These are phyloP conservation scores for Phalera bucephala DNA, from an alignment of 2,888 invertebrate genomes.

Conservation along the genomic window DNA sequence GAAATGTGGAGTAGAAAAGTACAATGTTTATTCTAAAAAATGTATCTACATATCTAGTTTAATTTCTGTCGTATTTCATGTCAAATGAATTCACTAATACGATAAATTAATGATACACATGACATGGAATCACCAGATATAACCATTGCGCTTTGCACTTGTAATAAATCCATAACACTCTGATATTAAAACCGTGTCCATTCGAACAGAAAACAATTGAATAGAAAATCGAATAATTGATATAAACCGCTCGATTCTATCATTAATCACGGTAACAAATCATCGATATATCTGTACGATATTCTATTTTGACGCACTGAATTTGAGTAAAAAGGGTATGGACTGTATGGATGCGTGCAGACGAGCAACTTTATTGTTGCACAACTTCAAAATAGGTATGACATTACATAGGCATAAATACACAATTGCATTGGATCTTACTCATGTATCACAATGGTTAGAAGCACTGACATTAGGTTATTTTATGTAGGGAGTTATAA, in stretches of 20 bases:
- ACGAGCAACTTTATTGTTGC: constrained; percentile 1
- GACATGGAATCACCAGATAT: constrained; percentile 4
- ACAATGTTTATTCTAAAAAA: too few relatives aligned
- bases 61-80: too few relatives aligned
- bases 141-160: constrained; percentile 13
- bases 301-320: constrained; percentile 51
- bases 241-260: constrained; percentile 46
- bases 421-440: too few relatives aligned
- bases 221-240: constrained; percentile 60
- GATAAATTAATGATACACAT: background rate
- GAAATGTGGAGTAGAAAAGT: too few relatives aligned
- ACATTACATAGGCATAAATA: too few relatives aligned
- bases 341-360: constrained; percentile 15
- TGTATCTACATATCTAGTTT: too few relatives aligned
- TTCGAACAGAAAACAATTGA: constrained; percentile 49
- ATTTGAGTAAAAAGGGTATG: constrained; percentile 42
- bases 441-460: too few relatives aligned
- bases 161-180: constrained; percentile 32
- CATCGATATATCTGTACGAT: constrained; percentile 48
- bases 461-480: too few relatives aligned
- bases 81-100: too few relatives aligned
- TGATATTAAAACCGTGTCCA: constrained; percentile 42
- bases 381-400: too few relatives aligned
- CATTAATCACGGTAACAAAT: constrained; percentile 61
- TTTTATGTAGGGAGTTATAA: too few relatives aligned